phyloP scores from a whole-genome alignment of 2,113 vertebrate genomes.

The Spheniscus mendiculus region DNA sequence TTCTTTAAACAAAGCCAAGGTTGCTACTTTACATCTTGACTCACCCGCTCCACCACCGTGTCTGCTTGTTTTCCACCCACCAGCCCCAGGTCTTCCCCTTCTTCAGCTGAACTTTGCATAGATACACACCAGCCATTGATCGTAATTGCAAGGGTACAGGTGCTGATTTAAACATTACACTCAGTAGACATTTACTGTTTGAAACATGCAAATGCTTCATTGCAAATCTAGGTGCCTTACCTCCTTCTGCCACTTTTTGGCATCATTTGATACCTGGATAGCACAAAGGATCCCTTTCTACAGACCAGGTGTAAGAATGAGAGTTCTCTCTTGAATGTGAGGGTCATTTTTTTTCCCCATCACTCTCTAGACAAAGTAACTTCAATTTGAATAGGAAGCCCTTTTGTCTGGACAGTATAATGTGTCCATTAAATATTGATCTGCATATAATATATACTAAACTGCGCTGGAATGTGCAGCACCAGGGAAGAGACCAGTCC shows the following conservation, averaged over 20 bases:
- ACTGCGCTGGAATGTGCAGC: neutral
- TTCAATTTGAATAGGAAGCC: slow-evolving; percentile 10
- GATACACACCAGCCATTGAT: neutral
- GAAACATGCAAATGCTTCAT: neutral
- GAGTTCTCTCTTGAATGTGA: neutral
- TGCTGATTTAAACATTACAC: neutral
- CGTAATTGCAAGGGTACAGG: neutral
- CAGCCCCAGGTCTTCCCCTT: neutral
- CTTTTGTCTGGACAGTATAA: neutral
- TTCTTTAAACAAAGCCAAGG: neutral
- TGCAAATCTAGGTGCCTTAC: neutral
- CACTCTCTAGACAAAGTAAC: neutral
- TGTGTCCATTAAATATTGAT: slow-evolving; percentile 56
- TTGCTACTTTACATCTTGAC: neutral
- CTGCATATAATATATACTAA: neutral
- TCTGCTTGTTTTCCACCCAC: neutral
- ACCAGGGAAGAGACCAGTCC: neutral
- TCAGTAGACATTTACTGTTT: neutral
- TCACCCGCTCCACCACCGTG: accelerated
- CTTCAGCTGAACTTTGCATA: neutral
- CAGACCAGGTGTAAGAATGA: neutral
- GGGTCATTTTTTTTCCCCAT: neutral
- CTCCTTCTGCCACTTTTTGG: neutral
- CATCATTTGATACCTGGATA: neutral
- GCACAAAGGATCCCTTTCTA: neutral